phyloP scores from a whole-genome alignment of 53 echinoderm and acorn worm genomes.

The Glandiceps talaboti region DNA sequence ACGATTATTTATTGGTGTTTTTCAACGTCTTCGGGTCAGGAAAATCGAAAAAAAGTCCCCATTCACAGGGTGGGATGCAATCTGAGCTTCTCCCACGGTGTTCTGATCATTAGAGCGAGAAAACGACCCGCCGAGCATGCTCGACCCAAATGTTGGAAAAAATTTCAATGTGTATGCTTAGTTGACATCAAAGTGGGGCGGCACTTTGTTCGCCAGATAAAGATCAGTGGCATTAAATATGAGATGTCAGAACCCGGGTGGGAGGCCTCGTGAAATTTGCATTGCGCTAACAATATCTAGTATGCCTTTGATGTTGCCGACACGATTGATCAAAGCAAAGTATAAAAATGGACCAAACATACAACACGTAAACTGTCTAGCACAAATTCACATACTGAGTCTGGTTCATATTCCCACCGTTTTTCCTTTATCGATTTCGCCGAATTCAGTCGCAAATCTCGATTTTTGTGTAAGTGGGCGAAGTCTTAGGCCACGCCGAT shows the following conservation, averaged over 20 bases:
- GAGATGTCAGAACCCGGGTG: neutral
- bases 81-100: conserved; percentile 23
- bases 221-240: neutral
- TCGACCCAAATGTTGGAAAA: neutral
- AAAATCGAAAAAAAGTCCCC: neutral
- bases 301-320: neutral
- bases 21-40: neutral
- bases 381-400: too few relatives aligned
- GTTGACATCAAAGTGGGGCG: neutral
- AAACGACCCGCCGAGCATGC: neutral
- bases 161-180: neutral
- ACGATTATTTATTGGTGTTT: too few relatives aligned
- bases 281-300: neutral
- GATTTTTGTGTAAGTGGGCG: too few relatives aligned
- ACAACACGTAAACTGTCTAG: neutral
- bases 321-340: neutral
- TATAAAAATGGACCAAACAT: neutral
- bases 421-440: too few relatives aligned
- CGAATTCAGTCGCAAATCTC: too few relatives aligned
- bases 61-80: neutral
- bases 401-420: too few relatives aligned
- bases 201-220: neutral
- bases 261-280: neutral
- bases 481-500: neutral
- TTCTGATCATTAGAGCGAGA: conserved; percentile 19